phyloP scores from a whole-genome alignment of 2,113 vertebrate species.

The Sula dactylatra region DNA sequence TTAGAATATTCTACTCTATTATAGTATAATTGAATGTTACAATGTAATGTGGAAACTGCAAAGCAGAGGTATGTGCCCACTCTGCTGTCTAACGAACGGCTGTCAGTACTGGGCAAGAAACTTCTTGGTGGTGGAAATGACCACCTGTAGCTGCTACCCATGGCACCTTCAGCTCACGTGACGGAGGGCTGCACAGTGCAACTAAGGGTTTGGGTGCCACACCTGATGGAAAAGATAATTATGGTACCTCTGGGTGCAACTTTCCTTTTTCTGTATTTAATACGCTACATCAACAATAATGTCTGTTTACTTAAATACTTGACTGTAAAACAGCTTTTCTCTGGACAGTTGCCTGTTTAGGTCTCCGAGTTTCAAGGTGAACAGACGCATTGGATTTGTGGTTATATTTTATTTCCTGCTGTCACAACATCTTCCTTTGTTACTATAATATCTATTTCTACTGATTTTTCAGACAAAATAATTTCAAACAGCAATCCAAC shows the following conservation, averaged over 20 bases:
- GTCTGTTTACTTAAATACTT: neutral
- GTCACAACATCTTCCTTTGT: neutral
- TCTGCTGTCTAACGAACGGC: fast-evolving
- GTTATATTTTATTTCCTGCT: neutral
- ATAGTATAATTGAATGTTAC: fast-evolving
- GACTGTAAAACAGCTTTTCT: neutral
- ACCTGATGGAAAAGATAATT: neutral
- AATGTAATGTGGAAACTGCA: fast-evolving
- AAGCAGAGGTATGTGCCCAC: neutral
- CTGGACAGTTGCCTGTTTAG: neutral
- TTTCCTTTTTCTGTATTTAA: neutral
- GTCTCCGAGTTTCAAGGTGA: neutral
- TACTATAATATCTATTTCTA: neutral
- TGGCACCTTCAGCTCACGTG: fast-evolving
- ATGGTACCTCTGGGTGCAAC: neutral
- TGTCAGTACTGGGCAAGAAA: fast-evolving
- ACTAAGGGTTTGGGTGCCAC: fast-evolving
- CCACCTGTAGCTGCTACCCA: neutral
- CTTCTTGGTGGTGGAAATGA: neutral
- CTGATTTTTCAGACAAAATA: neutral
- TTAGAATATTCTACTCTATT: neutral
- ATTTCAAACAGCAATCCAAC: neutral
- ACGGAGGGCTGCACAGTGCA: too few species aligned
- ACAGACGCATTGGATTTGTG: neutral
- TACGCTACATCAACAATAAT: neutral